These are phyloP conservation scores for Stylophora pistillata DNA, from an alignment of 64 coral and sea anemone species.

Conservation along the genomic window DNA sequence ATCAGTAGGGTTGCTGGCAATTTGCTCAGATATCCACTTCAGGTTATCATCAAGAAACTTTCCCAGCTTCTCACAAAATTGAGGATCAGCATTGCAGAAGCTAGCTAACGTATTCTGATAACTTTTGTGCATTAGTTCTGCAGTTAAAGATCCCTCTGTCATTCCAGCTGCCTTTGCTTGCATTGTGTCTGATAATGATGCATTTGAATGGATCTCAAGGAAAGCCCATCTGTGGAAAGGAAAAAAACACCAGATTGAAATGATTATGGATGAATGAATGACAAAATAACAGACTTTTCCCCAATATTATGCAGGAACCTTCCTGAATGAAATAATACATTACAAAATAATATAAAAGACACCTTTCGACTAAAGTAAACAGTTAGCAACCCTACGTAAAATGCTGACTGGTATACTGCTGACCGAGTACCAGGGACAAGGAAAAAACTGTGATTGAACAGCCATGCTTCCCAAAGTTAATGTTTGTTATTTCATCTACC, in stretches of 20 bases:
- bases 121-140: conserved; percentile 68
- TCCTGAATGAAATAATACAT: no score
- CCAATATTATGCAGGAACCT: no score
- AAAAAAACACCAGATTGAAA: neutral
- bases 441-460: no score
- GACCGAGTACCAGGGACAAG: no score
- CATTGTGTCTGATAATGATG: conserved; percentile 56
- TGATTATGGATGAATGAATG: neutral
- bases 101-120: conserved; percentile 68
- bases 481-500: no score
- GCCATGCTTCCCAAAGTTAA: no score
- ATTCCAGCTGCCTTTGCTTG: conserved; percentile 85
- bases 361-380: no score
- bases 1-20: conserved; percentile 52
- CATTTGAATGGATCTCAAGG: conserved; percentile 79
- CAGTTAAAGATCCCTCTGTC: conserved; percentile 82
- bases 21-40: conserved; percentile 54
- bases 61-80: conserved; percentile 69
- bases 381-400: no score
- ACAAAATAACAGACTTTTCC: neutral
- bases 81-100: conserved; percentile 67
- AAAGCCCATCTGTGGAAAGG: conserved; percentile 68
- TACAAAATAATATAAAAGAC: no score
- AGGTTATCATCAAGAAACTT: conserved; percentile 63
- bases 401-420: no score